phyloP scores from a whole-genome alignment of 2,888 invertebrate species.

The Sesamia inferens region DNA sequence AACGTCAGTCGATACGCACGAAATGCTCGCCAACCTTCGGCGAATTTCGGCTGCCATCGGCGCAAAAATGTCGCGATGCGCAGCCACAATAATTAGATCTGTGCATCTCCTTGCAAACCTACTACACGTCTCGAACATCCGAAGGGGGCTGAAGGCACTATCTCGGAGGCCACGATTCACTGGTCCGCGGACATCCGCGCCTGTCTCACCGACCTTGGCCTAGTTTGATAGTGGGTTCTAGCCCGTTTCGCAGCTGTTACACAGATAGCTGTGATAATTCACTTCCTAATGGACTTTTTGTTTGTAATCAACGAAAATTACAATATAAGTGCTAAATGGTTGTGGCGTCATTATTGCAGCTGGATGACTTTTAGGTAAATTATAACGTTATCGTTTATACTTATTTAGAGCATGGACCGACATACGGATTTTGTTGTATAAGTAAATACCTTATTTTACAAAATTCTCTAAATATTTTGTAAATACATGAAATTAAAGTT shows the following conservation, averaged over 20 bases:
- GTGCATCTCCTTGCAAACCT: constrained; percentile 61
- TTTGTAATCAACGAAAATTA: constrained; percentile 51
- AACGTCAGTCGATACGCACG: constrained; percentile 63
- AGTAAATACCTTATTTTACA: too few relatives aligned
- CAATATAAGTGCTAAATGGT: constrained; percentile 30
- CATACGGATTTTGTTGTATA: background rate
- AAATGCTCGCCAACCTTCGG: constrained; percentile 72
- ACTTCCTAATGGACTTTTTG: constrained; percentile 78
- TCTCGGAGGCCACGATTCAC: constrained; percentile 72
- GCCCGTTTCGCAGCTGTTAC: constrained; percentile 71
- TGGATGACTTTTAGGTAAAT: constrained; percentile 11
- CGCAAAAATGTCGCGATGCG: constrained; percentile 65
- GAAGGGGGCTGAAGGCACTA: constrained; percentile 66
- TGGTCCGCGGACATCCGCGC: constrained; percentile 72
- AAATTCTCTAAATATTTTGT: too few relatives aligned
- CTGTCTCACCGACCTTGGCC: constrained; percentile 81
- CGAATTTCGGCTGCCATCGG: constrained; percentile 74
- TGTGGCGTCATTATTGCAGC: constrained; percentile 35
- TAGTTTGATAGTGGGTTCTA: constrained; percentile 79
- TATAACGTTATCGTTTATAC: constrained; percentile 3
- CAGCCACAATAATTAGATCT: constrained; percentile 67
- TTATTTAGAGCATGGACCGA: background rate
- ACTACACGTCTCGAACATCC: constrained; percentile 35
- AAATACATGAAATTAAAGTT: too few relatives aligned
- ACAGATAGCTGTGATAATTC: constrained; percentile 75